Evolutionary conservation across 1,140 invertebrate genomes (phyloP), one percentile per base, ranked within the genome.

Genomic region (Zaprionus camerounensis): DNA sequence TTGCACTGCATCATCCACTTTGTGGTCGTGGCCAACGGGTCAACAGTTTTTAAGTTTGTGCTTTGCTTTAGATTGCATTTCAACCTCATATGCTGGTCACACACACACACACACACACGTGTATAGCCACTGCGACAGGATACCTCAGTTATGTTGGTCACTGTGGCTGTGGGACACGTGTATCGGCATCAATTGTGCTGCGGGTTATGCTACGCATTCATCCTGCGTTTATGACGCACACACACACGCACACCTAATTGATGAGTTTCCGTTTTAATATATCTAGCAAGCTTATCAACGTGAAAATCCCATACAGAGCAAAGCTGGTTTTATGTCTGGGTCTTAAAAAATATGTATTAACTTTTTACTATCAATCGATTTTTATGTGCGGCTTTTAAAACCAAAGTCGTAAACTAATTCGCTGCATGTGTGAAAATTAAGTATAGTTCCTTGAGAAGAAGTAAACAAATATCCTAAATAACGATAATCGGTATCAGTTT

Each of bases 1-100:
- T 98, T 11, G 97, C 97, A 0, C 92, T 94, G 94, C 77, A 96
- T 96, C 5, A 95, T 98, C 58, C 95, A 95, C 41, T 92, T 95
- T 4, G 95, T 97, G 38, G 97, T 97, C n/a, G 96, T 46, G 41
- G 95, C 80, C 95, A 94, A 38, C 95, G 95, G 61, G 61, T 72
- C 55, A 76, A 62, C 49, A 53, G 41, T 59, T 64, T 68, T 71
- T 28, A 58, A 57, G 66, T 79, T 62, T 69, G 46, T 59, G 38
- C 59, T 49, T 59, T 75, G 56, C 62, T 74, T 70, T 74, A 71
- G 75, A 78, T 76, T 97, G 49, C 95, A 97, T 84, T 94, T 95
- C 53, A 96, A 96, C 4, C 93, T 97, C 13, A 96, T 61, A 49
- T 94, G 15, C 96, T 95, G 93, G 95, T 96, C 72, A 28, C 13